phyloP scores from a whole-genome alignment of 2,888 invertebrate genomes.

The Chymomyza procnemis region DNA sequence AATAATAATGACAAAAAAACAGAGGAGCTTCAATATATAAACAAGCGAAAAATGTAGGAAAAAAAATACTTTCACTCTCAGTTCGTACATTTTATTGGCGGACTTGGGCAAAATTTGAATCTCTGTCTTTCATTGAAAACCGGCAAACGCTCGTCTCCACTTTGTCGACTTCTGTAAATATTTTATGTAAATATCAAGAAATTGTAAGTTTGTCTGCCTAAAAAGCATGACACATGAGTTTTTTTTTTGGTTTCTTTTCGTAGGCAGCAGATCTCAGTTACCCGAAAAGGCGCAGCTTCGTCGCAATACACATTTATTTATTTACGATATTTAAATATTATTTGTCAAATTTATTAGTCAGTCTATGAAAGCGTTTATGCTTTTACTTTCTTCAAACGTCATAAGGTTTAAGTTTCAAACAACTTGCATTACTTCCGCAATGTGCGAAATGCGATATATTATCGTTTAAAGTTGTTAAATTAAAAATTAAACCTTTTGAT shows the following conservation, averaged over 20 bases:
- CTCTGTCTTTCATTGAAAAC: slow-evolving; percentile 10
- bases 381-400: neutral
- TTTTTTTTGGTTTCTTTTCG: neutral
- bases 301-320: neutral
- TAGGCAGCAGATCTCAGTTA: neutral
- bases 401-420: neutral
- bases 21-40: slow-evolving; percentile 1
- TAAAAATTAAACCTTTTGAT: too few species aligned
- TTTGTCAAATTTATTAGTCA: neutral
- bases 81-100: slow-evolving; percentile 15
- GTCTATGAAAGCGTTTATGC: neutral
- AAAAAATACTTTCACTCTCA: slow-evolving; percentile 58
- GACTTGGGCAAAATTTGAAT: slow-evolving; percentile 20
- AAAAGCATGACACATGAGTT: neutral
- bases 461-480: too few species aligned
- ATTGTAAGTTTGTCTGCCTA: neutral
- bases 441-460: neutral
- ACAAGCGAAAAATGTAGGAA: slow-evolving; percentile 34
- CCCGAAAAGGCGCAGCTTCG: neutral
- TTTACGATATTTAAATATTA: neutral
- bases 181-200: neutral
- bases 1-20: neutral
- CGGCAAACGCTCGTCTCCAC: neutral
- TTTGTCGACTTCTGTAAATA: neutral
- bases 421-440: neutral